Evolutionary conservation across 2,888 invertebrate genomes (phyloP), one percentile per base, ranked within the genome.

Genomic region (Trichogramma dendrolimi): DNA sequence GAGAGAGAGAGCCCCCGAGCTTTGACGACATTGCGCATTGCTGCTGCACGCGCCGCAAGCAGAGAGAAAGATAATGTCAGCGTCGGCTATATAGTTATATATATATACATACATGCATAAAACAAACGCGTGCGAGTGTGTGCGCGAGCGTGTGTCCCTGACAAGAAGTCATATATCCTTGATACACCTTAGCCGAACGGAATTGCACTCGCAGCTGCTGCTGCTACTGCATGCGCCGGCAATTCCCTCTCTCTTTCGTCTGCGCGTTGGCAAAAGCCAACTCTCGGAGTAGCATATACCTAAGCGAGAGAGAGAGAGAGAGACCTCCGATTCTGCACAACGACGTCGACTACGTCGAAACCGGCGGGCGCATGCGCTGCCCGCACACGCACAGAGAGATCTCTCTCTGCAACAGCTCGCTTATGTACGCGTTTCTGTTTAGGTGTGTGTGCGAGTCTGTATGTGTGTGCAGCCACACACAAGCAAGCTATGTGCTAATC

Each of bases 401-500:
- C 41, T 46, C 46, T 6, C 14, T 38, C n/a, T 14, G 40, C 42
- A 40, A 10, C n/a, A 41, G 42, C 48, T 43, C n/a, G 46, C 48
- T 5, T 7, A 44, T 44, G 10, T 27, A n/a, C 27, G 41, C 42
- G 42, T 49, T 48, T 8, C 14, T 38, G 41, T 44, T 2, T 27
- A 39, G 39, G 51, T 27, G 27, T 27, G 27, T 27, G 27, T 27
- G 27, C 14, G 14, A 14, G 14, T 14, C 14, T 14, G 14, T 14
- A 14, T 27, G 27, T 27, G 27, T 27, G 27, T 27, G 27, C 27
- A 27, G 27, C 27, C 27, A 27, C 27, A 27, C 27, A 27, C 27
- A 27, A 27, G 27, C 27, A 27, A 27, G 27, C 27, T 27, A 27
- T 27, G 27, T 27, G 73, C 73, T 75, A 74, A 78, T 76, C 73